Evolutionary conservation across 2,888 invertebrate genomes (phyloP), one percentile per base, ranked within the genome.

Genomic region (Cyrtodaria siliqua): DNA sequence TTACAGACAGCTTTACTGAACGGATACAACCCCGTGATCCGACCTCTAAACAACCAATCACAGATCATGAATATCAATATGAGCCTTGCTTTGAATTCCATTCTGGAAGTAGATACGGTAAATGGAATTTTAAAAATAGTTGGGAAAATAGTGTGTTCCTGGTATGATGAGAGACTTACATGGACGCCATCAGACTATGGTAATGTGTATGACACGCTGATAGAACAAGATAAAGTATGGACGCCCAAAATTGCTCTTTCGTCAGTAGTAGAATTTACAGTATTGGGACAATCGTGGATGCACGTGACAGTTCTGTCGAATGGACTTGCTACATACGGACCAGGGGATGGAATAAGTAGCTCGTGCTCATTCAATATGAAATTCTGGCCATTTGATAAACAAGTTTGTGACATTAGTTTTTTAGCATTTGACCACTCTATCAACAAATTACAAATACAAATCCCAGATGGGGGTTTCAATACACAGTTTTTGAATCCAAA

Each of bases 311-410:
- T 27, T n/a, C 23, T 16, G 1, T 6, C 18, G 24, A 44, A 42
- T 14, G 73, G 73, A 24, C 50, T 20, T 1, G 72, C 72, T 33
- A 23, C 12, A 14, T 56, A 33, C 16, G 20, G 20, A 23, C 42
- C 67, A 23, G 56, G 56, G 14, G 59, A 42, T 55, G 53, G 57
- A 1, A 18, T 67, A 6, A 52, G 62, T n/a, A 62, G 61, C 38
- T n/a, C 42, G 8, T 74, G 73, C 29, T 20, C n/a, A 14, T 67
- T 67, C 38, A 61, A 71, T 24, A 57, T 76, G 56, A 76, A 71
- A 38, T 76, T 47, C 50, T 77, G 76, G 76, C 76, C 76, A 8
- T 77, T 67, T 49, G 76, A 77, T 27, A 57, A 67, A 61, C 76
- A 77, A 18, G 29, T 62, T 9, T 77, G 76, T 59, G 42, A 61